A percentile compares a stretch with the other conserved stretches of the same genome.
Conservation (phyloP, 2,797 vertebrate species). For the Morus bassanus region DNA sequence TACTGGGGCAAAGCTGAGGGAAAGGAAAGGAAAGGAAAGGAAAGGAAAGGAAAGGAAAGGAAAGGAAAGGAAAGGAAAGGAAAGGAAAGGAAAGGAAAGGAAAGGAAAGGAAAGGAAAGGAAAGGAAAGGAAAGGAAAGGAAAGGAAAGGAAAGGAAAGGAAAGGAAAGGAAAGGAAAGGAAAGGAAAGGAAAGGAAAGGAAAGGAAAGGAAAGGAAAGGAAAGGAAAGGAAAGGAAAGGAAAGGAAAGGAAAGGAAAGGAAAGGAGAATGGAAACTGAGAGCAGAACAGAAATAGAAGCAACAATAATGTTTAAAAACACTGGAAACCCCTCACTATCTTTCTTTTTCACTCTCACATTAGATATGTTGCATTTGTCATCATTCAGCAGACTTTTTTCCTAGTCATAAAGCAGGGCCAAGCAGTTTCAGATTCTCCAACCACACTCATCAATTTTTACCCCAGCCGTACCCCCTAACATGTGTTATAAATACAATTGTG, state of each 20-base stretch:
- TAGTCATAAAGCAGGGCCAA: neutral
- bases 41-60: neutral
- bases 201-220: neutral
- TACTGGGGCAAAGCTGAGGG: too few relatives aligned
- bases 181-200: neutral
- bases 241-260: neutral
- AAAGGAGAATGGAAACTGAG: neutral
- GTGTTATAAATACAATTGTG: neutral
- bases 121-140: too few relatives aligned
- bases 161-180: too few relatives aligned
- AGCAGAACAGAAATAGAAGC: neutral
- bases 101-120: neutral
- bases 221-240: neutral
- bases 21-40: neutral
- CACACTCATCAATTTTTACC: neutral
- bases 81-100: too few relatives aligned
- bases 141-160: too few relatives aligned
- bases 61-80: too few relatives aligned
- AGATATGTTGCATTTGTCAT: neutral
- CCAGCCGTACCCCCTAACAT: accelerated
- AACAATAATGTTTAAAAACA: neutral
- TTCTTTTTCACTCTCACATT: neutral
- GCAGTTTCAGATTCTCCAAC: neutral
- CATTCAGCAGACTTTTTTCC: neutral
- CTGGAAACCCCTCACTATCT: neutral